Base-by-base conservation (phyloP, 1,140 invertebrate species). In the Ridgeia piscesae region DNA sequence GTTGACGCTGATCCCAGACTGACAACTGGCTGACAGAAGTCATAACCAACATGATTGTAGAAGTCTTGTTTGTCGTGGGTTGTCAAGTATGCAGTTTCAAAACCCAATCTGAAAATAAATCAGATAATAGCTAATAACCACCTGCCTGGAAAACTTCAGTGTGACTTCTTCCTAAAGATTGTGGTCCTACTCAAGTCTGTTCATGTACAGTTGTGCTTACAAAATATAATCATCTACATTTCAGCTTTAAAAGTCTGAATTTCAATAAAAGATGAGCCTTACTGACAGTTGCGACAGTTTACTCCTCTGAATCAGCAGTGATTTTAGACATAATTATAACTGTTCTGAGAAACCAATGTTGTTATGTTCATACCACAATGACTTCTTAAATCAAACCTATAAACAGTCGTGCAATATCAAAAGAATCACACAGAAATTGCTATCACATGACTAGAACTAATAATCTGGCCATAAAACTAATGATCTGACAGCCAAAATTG, bases 51-150 rank as follows among this genome's bases (percentile, higher is more conserved):
- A 92, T 95, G 95, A 48, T 93, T 89, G 92, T 96, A 96, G 91
- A 96, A 96, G 31, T 94, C 94, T 93, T 95, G 94, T 93, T 96
- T 95, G 92, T 96, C 95, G 92, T 95, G 93, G 0, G 95, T 96
- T 33, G 94, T 95, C 35, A 96, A 93, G 92, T 94, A 96, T 50
- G 95, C 92, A 50, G 94, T 94, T 91, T 93, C 91, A 90, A 94
- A 94, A 1, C 94, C 95, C 35, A 94, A 48, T 27, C 95, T 95
- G 92, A 48, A 93, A 93, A 92, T 91, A 93, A 27, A 35, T 33
- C 14, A 50, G 21, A 91, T 6, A 50, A 92, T 6, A n/a, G 88
- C 48, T 90, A 34, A 93, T 89, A 91, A n/a, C 58, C 27, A 31
- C 27, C 4, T 77, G 27, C 6, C 2, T 77, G 58, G 58, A 77